phyloP scores from a whole-genome alignment of 2,113 vertebrate species.

The Sylvia atricapilla region DNA sequence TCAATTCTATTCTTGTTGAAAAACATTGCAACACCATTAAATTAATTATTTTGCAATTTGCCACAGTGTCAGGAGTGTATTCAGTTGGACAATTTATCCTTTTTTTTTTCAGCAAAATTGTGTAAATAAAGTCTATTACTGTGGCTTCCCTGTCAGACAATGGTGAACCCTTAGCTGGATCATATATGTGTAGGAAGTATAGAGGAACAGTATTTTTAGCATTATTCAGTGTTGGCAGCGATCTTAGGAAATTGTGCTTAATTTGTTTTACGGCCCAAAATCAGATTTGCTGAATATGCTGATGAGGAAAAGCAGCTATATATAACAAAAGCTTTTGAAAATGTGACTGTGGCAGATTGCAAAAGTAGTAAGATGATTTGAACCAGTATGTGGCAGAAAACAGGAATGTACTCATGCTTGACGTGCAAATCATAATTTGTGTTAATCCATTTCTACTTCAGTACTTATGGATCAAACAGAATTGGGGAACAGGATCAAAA shows the following conservation, averaged over 20 bases:
- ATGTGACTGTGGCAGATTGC: background rate
- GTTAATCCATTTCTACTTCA: background rate
- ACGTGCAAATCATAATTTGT: background rate
- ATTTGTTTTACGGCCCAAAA: background rate
- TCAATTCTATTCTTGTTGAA: background rate
- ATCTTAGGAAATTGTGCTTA: background rate
- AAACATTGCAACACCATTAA: background rate
- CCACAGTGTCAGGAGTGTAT: background rate
- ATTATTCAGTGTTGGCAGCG: background rate
- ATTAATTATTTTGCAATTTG: background rate
- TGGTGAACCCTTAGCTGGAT: background rate
- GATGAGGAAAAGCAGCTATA: background rate
- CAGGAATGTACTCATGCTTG: background rate
- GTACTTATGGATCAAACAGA: background rate
- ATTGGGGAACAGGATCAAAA: background rate
- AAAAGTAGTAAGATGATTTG: background rate
- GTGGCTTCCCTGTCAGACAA: background rate
- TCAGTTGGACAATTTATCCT: background rate
- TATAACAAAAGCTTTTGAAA: background rate
- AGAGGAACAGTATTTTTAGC: background rate
- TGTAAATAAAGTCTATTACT: background rate
- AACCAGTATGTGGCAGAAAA: background rate
- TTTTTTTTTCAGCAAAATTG: background rate
- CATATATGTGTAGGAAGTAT: background rate
- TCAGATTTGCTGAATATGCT: background rate